Conservation (phyloP, 2,797 vertebrate species). For the Emydoidea blandingii region DNA sequence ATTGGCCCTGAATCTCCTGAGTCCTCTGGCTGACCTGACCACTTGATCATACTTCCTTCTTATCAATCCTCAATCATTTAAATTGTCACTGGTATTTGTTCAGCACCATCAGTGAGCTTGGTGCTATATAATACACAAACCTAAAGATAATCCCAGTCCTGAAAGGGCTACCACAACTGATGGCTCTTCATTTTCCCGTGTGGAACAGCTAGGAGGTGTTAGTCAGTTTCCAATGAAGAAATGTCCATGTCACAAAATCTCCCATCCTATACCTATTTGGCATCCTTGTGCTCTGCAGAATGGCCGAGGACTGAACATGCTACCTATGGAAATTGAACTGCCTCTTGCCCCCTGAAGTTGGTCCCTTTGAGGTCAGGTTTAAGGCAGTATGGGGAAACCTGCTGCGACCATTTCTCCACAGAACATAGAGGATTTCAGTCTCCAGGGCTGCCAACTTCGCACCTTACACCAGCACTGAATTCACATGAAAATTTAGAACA, state of each 20-base stretch:
- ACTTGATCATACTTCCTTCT: neutral
- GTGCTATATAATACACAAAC: neutral
- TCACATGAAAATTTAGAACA: slow-evolving; percentile 53
- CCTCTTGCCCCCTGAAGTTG: slow-evolving; percentile 15
- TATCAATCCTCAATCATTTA: neutral
- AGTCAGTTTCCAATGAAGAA: neutral
- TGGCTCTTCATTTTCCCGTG: neutral
- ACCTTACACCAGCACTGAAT: slow-evolving; percentile 44
- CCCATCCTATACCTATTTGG: neutral
- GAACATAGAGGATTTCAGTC: slow-evolving; percentile 33
- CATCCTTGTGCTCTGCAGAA: neutral
- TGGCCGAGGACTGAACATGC: slow-evolving; percentile 4
- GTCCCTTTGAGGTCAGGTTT: slow-evolving; percentile 25
- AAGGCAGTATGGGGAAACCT: slow-evolving; percentile 29
- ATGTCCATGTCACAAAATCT: neutral
- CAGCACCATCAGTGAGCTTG: neutral
- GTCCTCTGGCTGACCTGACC: too few relatives aligned
- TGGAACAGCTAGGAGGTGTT: neutral
- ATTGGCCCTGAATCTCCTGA: too few relatives aligned
- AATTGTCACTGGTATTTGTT: neutral
- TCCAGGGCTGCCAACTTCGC: slow-evolving; percentile 22
- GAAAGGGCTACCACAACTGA: neutral
- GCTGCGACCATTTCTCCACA: neutral
- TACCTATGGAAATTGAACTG: neutral
- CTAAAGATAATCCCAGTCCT: neutral